These are phyloP conservation scores for Anser brachyrhynchus DNA, from an alignment of 2,113 vertebrate genomes.

Conservation along the genomic window DNA sequence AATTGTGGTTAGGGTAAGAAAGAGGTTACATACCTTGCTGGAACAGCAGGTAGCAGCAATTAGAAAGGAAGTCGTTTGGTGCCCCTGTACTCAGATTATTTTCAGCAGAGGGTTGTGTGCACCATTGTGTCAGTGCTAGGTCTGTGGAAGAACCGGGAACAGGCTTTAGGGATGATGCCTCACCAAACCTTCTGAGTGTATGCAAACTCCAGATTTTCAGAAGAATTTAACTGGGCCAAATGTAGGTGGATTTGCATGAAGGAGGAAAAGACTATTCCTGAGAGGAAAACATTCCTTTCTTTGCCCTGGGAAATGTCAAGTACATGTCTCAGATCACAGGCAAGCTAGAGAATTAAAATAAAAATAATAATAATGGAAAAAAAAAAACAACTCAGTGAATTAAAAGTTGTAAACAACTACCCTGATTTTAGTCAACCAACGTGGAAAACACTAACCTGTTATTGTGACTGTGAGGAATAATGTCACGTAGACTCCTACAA, in stretches of 20 bases:
- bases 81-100: not conserved
- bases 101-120: not conserved
- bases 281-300: conserved; percentile 14
- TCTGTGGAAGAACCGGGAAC: not conserved
- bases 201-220: not conserved
- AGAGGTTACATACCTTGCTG: not conserved
- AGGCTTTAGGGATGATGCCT: not conserved
- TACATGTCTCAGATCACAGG: not conserved
- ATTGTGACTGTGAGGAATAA: not conserved
- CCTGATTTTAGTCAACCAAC: not conserved
- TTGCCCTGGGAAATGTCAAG: conserved; percentile 30
- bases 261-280: conserved; percentile 23
- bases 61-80: not conserved
- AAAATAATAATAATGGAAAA: not conserved
- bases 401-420: not conserved
- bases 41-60: not conserved
- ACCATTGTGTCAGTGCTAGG: not conserved
- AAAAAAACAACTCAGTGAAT: not conserved
- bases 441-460: not conserved
- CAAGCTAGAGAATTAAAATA: not conserved
- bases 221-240: conserved; percentile 49
- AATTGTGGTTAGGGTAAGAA: not conserved
- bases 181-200: not conserved
- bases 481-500: not conserved
- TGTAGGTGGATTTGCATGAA: conserved; percentile 59